These are phyloP conservation scores for Sylvia borin DNA, from an alignment of 2,797 vertebrate species.

Conservation along the genomic window DNA sequence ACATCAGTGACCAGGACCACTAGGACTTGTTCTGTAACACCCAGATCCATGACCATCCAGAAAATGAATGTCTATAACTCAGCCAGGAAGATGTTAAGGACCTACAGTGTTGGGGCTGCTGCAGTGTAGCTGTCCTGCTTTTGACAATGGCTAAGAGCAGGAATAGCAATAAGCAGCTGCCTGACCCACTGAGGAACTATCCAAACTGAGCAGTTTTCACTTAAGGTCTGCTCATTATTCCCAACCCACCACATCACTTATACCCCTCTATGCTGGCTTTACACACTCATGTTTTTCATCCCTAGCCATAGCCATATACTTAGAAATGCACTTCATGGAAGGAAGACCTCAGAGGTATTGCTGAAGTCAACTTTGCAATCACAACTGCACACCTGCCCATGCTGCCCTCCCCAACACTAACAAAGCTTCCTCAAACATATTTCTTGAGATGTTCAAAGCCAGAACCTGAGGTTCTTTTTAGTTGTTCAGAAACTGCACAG, in stretches of 20 bases:
- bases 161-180: not conserved
- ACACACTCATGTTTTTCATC: not conserved
- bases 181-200: not conserved
- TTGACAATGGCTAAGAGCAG: not conserved
- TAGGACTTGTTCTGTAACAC: not conserved
- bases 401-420: not conserved
- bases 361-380: not conserved
- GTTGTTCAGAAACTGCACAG: not conserved
- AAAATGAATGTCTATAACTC: not conserved
- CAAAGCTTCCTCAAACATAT: not conserved
- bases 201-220: not conserved
- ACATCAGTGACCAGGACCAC: not conserved
- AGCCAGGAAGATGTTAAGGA: not conserved
- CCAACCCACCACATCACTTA: not conserved
- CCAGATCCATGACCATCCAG: not conserved
- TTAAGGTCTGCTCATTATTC: not conserved
- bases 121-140: not conserved
- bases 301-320: not conserved
- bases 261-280: not conserved
- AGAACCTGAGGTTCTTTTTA: not conserved
- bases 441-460: not conserved
- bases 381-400: not conserved
- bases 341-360: not conserved
- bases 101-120: not conserved
- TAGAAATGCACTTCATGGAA: not conserved